Base-by-base conservation (phyloP, 2,888 invertebrate genomes). In the Nebria salina region DNA sequence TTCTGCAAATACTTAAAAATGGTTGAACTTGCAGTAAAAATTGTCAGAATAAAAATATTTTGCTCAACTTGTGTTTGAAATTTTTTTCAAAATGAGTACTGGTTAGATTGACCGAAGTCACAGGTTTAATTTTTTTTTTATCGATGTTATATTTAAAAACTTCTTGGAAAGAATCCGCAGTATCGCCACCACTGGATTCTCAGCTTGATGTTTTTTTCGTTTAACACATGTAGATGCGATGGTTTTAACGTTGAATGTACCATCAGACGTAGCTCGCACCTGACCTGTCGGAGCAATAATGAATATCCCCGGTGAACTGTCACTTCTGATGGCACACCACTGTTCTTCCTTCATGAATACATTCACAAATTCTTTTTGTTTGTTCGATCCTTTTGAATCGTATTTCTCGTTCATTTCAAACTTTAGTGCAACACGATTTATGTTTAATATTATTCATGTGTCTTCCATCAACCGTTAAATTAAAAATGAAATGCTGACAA, bases 291-390 rank as follows among this genome's bases (percentile, higher is more conserved):
- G 78, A 41, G 34, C 42, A 73, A 72, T 72, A 70, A 72, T 72
- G 73, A 78, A 72, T 72, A 72, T 73, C 78, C 73, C 34, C 65
- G 73, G 65, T 54, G 78, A 78, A 78, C 78, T 78, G 78, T 78
- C 78, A 78, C 73, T 78, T 65, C 68, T 20, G 70, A 70, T 70
- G 70, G 70, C 70, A 54, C 54, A 54, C 54, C 54, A 54, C 13
- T 13, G 54, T 54, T 34, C 54, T 54, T 54, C 54, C 54, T 54
- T 54, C 54, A 11, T 8, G 11, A 54, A 13, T 13, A 13, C 54
- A 13, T 54, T 54, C 13, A 54, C 54, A 54, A 5, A 54, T 54
- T 54, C 54, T 54, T 54, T 54, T 54, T 54, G 54, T 54, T 54
- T 54, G 54, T 54, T 54, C 54, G 54, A 54, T 54, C 54, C 54